phyloP scores from a whole-genome alignment of 2,797 vertebrate species.

The Clarias pachynema region DNA sequence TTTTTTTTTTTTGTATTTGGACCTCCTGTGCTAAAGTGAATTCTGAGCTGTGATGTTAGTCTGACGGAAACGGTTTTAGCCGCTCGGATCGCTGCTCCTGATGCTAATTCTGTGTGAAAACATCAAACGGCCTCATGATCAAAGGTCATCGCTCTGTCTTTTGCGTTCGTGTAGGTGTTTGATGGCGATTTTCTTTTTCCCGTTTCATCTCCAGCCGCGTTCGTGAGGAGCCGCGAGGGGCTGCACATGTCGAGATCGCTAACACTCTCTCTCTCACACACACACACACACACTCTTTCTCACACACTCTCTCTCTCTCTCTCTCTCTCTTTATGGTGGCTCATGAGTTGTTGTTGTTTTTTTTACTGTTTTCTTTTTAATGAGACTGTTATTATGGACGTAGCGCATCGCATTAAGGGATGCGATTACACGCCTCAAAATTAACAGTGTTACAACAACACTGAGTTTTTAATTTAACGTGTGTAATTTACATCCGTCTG shows the following conservation, averaged over 20 bases:
- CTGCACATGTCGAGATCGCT: conserved; percentile 33
- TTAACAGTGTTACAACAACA: not conserved
- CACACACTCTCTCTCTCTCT: not conserved
- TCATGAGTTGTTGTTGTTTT: conserved; percentile 55
- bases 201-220: conserved; percentile 84
- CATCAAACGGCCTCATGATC: conserved; percentile 88
- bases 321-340: not conserved
- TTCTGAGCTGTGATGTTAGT: conserved; percentile 80
- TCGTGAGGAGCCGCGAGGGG: conserved; percentile 64
- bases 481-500: not conserved
- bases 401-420: not conserved
- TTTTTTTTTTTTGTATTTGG: not conserved
- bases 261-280: not conserved
- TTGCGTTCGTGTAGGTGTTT: conserved; percentile 83
- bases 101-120: conserved; percentile 93
- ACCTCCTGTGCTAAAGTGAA: conserved; percentile 63
- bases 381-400: not conserved
- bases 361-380: conserved; percentile 56
- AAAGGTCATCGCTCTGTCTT: conserved; percentile 85
- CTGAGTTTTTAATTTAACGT: not conserved
- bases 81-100: conserved; percentile 73
- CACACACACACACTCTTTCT: not conserved
- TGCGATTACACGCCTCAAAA: not conserved
- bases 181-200: conserved; percentile 84
- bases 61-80: conserved; percentile 78